phyloP scores from a whole-genome alignment of 2,113 vertebrate species.

The Terrapene triunguis region DNA sequence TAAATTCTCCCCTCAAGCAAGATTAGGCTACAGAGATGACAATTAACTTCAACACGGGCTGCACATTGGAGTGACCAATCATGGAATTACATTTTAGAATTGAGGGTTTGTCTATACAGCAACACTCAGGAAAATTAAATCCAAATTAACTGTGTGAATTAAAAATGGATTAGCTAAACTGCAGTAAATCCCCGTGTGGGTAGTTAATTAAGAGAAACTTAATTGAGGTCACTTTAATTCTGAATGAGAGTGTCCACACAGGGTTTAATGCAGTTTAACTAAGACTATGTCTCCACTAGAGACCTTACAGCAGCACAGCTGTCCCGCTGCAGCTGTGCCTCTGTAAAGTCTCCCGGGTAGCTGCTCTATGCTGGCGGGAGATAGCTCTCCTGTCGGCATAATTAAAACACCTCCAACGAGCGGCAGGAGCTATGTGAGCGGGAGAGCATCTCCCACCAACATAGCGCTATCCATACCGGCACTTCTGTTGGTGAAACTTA shows the following conservation, averaged over 20 bases:
- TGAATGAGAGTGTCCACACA: neutral
- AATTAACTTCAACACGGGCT: neutral
- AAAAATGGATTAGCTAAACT: neutral
- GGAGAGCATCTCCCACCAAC: no score
- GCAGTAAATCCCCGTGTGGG: neutral
- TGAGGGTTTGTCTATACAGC: neutral
- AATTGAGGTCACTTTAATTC: neutral
- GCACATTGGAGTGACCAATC: accelerated
- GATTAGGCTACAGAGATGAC: neutral
- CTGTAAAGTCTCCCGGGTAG: no score
- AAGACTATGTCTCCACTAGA: neutral
- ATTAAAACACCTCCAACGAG: no score
- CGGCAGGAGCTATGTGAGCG: no score
- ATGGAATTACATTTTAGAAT: neutral
- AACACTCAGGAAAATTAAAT: neutral
- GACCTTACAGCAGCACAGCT: no score
- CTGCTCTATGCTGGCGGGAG: no score
- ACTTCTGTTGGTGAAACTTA: no score
- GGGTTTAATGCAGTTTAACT: neutral
- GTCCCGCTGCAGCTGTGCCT: no score
- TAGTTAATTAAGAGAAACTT: neutral
- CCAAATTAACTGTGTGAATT: neutral
- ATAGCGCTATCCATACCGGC: no score
- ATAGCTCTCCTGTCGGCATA: no score
- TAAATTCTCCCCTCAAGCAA: neutral